Evolutionary conservation across 1,140 invertebrate species (phyloP).

Genomic region (Euwallacea similis): DNA sequence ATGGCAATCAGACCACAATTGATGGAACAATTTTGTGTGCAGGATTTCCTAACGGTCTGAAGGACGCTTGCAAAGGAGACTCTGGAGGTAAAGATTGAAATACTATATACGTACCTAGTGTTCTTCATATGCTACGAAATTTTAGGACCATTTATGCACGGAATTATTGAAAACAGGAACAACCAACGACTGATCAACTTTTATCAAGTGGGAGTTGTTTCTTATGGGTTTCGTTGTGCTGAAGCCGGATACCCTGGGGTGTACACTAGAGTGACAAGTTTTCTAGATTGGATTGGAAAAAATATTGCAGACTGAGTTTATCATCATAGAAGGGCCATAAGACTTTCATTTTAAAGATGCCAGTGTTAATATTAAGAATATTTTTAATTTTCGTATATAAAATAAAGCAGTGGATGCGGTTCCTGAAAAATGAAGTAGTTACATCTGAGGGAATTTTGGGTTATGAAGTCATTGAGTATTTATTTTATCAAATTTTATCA

Average conservation of each 20-base stretch:
- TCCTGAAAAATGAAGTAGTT: too few relatives aligned
- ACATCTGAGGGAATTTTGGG: too few relatives aligned
- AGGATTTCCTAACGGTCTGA: conserved; percentile 68
- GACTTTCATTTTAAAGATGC: too few relatives aligned
- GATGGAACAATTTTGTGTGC: conserved; percentile 74
- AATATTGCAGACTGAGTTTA: conserved; percentile 40
- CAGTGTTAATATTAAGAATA: too few relatives aligned
- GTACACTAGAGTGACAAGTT: conserved; percentile 72
- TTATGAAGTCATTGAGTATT: too few relatives aligned
- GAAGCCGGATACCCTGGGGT: conserved; percentile 73
- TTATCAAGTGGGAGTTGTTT: conserved; percentile 72
- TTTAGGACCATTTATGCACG: conserved; percentile 35
- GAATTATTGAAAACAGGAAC: conserved; percentile 15
- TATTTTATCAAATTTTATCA: too few relatives aligned
- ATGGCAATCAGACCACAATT: conserved; percentile 60
- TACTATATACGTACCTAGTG: not conserved
- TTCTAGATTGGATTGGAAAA: conserved; percentile 63
- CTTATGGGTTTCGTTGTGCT: conserved; percentile 74
- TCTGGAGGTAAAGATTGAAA: conserved; percentile 65
- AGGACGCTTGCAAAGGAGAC: conserved; percentile 85
- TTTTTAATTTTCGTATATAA: too few relatives aligned
- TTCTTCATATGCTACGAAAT: not conserved
- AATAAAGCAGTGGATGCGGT: too few relatives aligned
- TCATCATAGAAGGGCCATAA: too few relatives aligned
- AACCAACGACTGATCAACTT: conserved; percentile 45